A percentile compares a stretch with the other conserved stretches of the same genome.
phyloP scores from a whole-genome alignment of 2,113 vertebrate genomes.

The Rhinolophus sinicus region DNA sequence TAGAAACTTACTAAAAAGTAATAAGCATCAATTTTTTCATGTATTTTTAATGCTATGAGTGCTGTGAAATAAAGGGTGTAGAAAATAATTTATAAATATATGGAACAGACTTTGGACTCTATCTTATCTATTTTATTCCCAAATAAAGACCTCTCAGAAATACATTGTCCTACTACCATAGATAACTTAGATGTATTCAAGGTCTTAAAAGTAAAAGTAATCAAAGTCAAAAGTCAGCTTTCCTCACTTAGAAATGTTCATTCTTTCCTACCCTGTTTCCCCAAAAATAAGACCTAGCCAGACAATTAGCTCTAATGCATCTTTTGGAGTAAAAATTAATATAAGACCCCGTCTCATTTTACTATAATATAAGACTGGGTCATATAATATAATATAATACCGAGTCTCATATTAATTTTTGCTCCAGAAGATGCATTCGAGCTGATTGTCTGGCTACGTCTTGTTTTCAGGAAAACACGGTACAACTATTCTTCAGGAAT shows the following conservation, averaged over 20 bases:
- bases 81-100: not conserved
- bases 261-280: not conserved
- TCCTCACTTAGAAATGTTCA: not conserved
- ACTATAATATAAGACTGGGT: no score
- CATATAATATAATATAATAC: no score
- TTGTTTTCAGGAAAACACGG: no score
- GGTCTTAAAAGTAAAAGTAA: not conserved
- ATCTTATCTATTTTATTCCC: not conserved
- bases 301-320: no score
- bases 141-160: not conserved
- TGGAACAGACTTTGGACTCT: not conserved
- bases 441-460: no score
- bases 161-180: not conserved
- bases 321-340: no score
- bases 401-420: no score
- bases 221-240: not conserved
- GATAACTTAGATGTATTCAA: not conserved
- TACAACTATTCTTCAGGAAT: not conserved
- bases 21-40: not conserved
- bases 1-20: not conserved
- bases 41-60: not conserved
- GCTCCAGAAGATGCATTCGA: no score
- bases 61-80: not conserved
- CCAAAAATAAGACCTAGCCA: no score
- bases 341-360: no score